These are phyloP conservation scores for Pterostichus madidus DNA, from an alignment of 2,888 invertebrate genomes.

Conservation along the genomic window DNA sequence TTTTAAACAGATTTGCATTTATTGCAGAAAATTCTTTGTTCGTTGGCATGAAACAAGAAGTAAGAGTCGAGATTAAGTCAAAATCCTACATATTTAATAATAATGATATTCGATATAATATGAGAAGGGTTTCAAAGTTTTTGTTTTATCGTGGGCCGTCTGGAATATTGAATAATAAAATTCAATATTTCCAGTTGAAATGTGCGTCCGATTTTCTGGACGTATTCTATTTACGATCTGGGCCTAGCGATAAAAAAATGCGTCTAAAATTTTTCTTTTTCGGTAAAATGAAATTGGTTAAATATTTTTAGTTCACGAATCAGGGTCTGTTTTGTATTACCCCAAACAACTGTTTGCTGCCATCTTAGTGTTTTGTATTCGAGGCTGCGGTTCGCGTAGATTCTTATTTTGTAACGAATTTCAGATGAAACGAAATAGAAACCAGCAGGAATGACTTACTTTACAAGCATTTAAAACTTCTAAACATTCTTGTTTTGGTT, in stretches of 20 bases:
- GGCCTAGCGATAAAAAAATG: slow-evolving; percentile 59
- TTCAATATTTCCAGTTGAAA: slow-evolving; percentile 62
- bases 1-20: not conserved
- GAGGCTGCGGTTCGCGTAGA: not conserved
- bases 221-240: slow-evolving; percentile 64
- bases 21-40: not conserved
- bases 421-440: slow-evolving; percentile 1
- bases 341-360: slow-evolving; percentile 39
- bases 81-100: slow-evolving; percentile 54
- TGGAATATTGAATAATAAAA: slow-evolving; percentile 63
- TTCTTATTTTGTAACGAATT: slow-evolving; percentile 28
- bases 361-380: slow-evolving; percentile 47
- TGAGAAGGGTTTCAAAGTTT: slow-evolving; percentile 52
- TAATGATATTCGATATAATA: slow-evolving; percentile 59
- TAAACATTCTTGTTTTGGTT: slow-evolving; percentile 2
- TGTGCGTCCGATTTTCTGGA: slow-evolving; percentile 62
- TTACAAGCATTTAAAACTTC: slow-evolving; percentile 21
- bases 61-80: slow-evolving; percentile 26
- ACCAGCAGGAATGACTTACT: slow-evolving; percentile 5
- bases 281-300: slow-evolving; percentile 58
- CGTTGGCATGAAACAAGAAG: not conserved
- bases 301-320: slow-evolving; percentile 57
- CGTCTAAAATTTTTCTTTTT: slow-evolving; percentile 55
- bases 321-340: slow-evolving; percentile 39
- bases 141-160: slow-evolving; percentile 52